A percentile compares a stretch with the other conserved stretches of the same genome.
These are phyloP conservation scores for Auanema freiburgensis DNA, from an alignment of 2,888 invertebrate species.

Conservation along the genomic window DNA sequence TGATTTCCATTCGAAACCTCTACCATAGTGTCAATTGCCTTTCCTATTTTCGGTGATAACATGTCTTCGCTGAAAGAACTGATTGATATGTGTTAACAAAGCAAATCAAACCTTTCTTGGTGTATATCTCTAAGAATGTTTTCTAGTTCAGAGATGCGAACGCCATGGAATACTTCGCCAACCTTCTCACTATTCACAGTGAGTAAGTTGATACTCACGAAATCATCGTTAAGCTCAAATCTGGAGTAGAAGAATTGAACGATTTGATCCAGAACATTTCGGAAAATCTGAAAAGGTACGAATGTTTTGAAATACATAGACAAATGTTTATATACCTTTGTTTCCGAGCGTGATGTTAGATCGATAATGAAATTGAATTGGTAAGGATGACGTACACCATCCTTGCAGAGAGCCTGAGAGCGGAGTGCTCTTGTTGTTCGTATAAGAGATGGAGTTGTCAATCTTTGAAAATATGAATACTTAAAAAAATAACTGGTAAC, in stretches of 20 bases:
- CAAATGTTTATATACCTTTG: no score
- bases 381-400: constrained; percentile 53
- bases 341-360: constrained; percentile 44
- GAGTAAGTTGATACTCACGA: constrained; percentile 48
- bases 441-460: constrained; percentile 32
- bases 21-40: constrained; percentile 50
- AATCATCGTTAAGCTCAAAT: constrained; percentile 35
- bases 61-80: constrained; percentile 42
- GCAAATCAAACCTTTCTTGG: constrained; percentile 11
- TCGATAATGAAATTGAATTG: constrained; percentile 55
- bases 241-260: constrained; percentile 43
- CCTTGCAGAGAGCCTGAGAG: constrained; percentile 48
- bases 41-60: constrained; percentile 49
- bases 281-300: constrained; percentile 40
- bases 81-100: background rate
- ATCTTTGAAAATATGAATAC: constrained; percentile 13
- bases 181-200: constrained; percentile 53
- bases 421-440: constrained; percentile 50
- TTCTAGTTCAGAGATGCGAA: constrained; percentile 28
- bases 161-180: constrained; percentile 18
- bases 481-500: background rate
- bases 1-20: constrained; percentile 45
- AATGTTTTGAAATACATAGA: no score
- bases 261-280: constrained; percentile 39
- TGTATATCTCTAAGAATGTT: constrained; percentile 15